A percentile compares a stretch with the other conserved stretches of the same genome.
These are phyloP conservation scores for Isaurus tuberculatus DNA, from an alignment of 92 coral and sea anemone genomes.

Conservation along the genomic window DNA sequence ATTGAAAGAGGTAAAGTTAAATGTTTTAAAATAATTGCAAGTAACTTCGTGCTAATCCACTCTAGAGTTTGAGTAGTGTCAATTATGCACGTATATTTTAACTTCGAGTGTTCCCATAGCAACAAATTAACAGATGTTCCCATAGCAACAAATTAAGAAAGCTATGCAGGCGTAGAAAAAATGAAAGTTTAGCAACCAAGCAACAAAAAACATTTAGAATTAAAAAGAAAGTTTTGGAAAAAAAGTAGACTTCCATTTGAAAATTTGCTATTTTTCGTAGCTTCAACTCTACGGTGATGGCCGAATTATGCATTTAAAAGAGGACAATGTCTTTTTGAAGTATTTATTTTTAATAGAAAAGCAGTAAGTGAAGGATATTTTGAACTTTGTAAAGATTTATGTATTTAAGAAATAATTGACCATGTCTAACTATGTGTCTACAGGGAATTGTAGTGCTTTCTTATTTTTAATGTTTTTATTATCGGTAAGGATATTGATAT, in stretches of 20 bases:
- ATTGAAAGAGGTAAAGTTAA: too few species aligned
- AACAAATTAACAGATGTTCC: not conserved
- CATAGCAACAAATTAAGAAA: not conserved
- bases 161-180: constrained; percentile 3
- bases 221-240: not conserved
- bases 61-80: too few species aligned
- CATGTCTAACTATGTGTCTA: not conserved
- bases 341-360: constrained; percentile 42
- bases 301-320: constrained; percentile 3
- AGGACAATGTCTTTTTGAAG: constrained; percentile 12
- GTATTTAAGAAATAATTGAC: constrained; percentile 34
- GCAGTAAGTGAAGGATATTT: constrained; percentile 34
- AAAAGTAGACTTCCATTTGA: not conserved
- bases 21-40: too few species aligned
- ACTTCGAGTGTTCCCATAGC: not conserved
- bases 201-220: not conserved
- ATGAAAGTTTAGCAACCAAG: not conserved
- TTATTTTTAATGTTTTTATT: constrained; percentile 18
- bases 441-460: constrained; percentile 10
- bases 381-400: constrained; percentile 46
- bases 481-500: not conserved
- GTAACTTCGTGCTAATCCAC: too few species aligned
- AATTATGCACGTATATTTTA: too few species aligned
- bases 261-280: constrained; percentile 32
- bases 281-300: constrained; percentile 33